Base-by-base conservation (phyloP, 1,140 invertebrate species). In the Harpegnathos saltator region DNA sequence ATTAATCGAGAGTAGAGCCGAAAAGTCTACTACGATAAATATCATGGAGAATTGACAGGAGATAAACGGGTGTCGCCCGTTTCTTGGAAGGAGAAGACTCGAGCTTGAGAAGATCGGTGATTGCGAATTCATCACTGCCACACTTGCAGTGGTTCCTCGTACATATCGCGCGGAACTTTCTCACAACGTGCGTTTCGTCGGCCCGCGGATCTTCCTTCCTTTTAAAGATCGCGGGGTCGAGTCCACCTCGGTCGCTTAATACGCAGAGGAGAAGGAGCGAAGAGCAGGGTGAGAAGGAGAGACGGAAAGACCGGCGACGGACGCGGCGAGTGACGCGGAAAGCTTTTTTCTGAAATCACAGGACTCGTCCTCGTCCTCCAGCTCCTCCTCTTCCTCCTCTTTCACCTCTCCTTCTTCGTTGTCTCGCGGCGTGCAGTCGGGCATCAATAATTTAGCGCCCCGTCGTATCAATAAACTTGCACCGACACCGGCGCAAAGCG, bases 381-480 rank as follows among this genome's bases (percentile, higher is more conserved):
- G 50, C 74, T 63, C 50, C 61, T 82, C 56, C 56, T 71, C 61
- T 56, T 73, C 74, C 50, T 66, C 24, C 62, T 54, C 68, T 63
- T 58, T 24, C 56, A 24, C n/a, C 15, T 5, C 59, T 38, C 69
- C 66, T 73, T 66, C 52, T 72, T 85, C 48, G 54, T 81, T 84
- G 86, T 82, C 68, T 83, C 73, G 73, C 86, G 80, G 58, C 83
- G 83, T 88, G 78, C 89, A 75, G 89, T 89, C 89, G 77, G 74
- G 86, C 89, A 92, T 89, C 91, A 90, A 91, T 92, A 92, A 93
- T 92, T 93, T 92, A 92, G 89, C 91, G 85, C 91, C 91, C 90
- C 73, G 82, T 84, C 90, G 75, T 89, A 90, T 87, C 89, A 86
- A 90, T 90, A 91, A 90, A 85, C 88, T 82, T 69, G 82, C 85